A percentile compares a stretch with the other conserved stretches of the same genome.
These are phyloP conservation scores for Teinopalpus imperialis DNA, from an alignment of 2,888 invertebrate species.

Conservation along the genomic window DNA sequence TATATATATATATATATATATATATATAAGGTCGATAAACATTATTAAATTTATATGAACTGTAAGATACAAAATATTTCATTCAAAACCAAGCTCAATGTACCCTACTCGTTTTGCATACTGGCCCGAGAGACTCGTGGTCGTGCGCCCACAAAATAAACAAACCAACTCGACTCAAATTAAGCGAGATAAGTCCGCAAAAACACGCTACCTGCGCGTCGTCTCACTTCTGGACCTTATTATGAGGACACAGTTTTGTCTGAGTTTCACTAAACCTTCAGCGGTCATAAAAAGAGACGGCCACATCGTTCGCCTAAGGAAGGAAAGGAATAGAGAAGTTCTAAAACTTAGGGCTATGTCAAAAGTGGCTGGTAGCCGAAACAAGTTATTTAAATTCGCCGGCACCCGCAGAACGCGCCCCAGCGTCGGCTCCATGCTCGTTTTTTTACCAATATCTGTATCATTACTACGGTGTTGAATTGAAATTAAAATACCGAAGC, in stretches of 20 bases:
- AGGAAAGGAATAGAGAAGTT: slow-evolving; percentile 50
- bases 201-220: slow-evolving; percentile 71
- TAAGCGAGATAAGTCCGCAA: slow-evolving; percentile 62
- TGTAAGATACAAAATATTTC: no score
- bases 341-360: slow-evolving; percentile 61
- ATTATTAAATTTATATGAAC: no score
- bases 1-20: no score
- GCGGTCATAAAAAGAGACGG: slow-evolving; percentile 48
- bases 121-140: slow-evolving; percentile 45
- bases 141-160: slow-evolving; percentile 54
- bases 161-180: slow-evolving; percentile 56
- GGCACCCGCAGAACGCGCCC: slow-evolving; percentile 47
- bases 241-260: slow-evolving; percentile 39
- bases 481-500: slow-evolving; percentile 52
- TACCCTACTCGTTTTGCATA: slow-evolving; percentile 36
- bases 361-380: slow-evolving; percentile 66
- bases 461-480: slow-evolving; percentile 41
- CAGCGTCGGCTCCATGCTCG: slow-evolving; percentile 29
- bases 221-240: slow-evolving; percentile 53
- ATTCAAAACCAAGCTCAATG: no score
- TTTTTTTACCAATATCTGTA: slow-evolving; percentile 40
- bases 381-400: slow-evolving; percentile 76
- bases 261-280: slow-evolving; percentile 43
- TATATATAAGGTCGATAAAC: no score
- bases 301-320: slow-evolving; percentile 39